Conservation (phyloP, 2,113 vertebrate species). For the Sigmodon hispidus region DNA sequence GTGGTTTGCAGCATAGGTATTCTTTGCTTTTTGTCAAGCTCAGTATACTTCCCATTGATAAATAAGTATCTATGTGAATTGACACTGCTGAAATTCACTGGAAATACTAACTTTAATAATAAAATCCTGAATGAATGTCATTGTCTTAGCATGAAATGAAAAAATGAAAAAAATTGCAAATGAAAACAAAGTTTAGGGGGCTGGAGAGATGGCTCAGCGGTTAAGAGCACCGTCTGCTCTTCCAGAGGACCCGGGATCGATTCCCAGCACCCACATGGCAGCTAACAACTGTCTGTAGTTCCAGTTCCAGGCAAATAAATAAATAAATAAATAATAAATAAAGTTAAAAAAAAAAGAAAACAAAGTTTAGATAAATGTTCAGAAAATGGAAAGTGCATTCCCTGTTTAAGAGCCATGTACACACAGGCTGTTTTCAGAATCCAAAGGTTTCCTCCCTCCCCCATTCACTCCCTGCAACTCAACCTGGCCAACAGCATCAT, state of each 20-base stretch:
- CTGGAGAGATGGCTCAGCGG: no score
- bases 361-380: neutral
- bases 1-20: no score
- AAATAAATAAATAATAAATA: no score
- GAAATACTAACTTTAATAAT: neutral
- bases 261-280: no score
- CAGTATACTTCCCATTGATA: neutral
- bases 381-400: neutral
- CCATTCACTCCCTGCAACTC: neutral
- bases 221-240: no score
- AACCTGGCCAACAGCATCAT: neutral
- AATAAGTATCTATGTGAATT: no score
- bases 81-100: neutral
- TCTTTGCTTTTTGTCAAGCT: no score
- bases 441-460: neutral
- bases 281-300: no score
- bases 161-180: neutral
- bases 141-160: rapidly evolving
- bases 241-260: no score
- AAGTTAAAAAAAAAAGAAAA: neutral
- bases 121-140: neutral
- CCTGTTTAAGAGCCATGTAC: neutral
- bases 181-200: neutral
- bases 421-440: neutral
- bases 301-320: no score